Evolutionary conservation across 2,797 vertebrate species (phyloP), one percentile per base, ranked within the genome.

Genomic region (Mormyrus hasselquistii): DNA sequence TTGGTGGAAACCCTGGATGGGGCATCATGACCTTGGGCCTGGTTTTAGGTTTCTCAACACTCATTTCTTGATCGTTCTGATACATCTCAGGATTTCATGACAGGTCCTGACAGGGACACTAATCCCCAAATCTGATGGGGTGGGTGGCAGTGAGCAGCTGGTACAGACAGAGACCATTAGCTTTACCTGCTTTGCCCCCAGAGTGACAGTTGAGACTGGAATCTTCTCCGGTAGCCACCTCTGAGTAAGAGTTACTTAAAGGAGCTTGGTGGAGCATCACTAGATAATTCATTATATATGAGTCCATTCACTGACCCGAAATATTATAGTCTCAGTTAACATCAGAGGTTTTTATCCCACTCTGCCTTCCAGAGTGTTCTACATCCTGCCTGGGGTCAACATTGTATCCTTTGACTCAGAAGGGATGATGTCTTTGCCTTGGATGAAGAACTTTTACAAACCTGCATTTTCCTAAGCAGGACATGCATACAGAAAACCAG

Each of bases 191-290:
- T 62, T 73, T 34, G 53, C 14, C 50, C 22, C 50, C 19, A 76
- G 65, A 38, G 38, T 10, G 41, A 29, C 38, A 49, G 65, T 41
- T 34, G 59, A 55, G 47, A 85, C 25, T 85, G 47, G 41, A 53
- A 49, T 73, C 52, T 22, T 41, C 69, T 55, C 76, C n/a, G 69
- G 76, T 50, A 89, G 29, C 49, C 65, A 79, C 69, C 86, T 57
- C 52, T 52, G 34, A 86, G 85, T 89, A 69, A 89, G 52, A 88
- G 65, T 89, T 89, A 89, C 55, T 87, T 87, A 89, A 89, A 79
- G 87, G 73, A 89, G 52, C 87, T 87, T 53, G 69, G 89, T 76
- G 87, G 85, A 55, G 34, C 65, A 79, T 79, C 86, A 44, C 73
- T 79, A n/a, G 73, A 79, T 41, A 44, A 87, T 89, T 89, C 69